Conservation (phyloP, 2,113 vertebrate species). For the Ondatra zibethicus region DNA sequence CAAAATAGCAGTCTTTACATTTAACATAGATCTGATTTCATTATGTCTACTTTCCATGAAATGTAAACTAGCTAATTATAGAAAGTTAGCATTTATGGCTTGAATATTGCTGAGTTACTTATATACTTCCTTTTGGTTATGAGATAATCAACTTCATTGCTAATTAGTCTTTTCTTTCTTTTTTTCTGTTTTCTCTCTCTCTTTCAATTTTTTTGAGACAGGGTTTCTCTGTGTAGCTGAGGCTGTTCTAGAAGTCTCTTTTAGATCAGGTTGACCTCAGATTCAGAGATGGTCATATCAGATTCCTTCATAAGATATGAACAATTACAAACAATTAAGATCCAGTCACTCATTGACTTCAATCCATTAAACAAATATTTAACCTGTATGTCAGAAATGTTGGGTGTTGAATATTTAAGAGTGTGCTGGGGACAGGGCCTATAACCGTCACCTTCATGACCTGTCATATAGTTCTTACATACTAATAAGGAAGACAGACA, state of each 20-base stretch:
- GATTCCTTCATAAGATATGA: not conserved
- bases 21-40: conserved; percentile 34
- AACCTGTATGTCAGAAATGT: not conserved
- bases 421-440: not conserved
- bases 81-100: conserved; percentile 40
- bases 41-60: conserved; percentile 7
- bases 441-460: not conserved
- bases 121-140: conserved; percentile 22
- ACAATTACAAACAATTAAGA: not conserved
- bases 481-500: not conserved
- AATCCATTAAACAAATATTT: not conserved
- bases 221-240: not conserved
- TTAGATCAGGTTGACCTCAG: not conserved
- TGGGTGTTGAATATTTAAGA: not conserved
- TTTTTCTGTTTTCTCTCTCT: not conserved
- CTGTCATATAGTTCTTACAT: not conserved
- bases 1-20: conserved; percentile 28
- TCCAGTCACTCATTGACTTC: conserved; percentile 20
- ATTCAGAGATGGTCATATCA: not conserved
- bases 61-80: conserved; percentile 10
- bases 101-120: conserved; percentile 30
- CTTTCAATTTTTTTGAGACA: not conserved
- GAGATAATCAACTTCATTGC: conserved; percentile 43
- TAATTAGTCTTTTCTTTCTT: not conserved
- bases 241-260: not conserved